Conservation (phyloP, 1,140 invertebrate species). For the Calephelis nemesis region DNA sequence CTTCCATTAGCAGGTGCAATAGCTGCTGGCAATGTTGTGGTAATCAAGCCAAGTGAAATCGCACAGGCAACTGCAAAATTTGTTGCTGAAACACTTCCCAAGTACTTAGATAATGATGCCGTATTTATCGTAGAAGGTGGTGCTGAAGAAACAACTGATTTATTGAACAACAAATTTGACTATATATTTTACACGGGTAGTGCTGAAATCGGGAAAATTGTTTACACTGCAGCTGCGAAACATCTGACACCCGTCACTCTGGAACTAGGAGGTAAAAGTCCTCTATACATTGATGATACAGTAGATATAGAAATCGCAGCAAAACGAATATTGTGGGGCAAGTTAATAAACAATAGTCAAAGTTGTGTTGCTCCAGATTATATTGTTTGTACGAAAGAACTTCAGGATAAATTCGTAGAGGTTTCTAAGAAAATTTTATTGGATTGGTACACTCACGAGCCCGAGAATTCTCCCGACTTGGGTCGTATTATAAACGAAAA, state of each 20-base stretch:
- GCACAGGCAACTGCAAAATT: constrained; percentile 85
- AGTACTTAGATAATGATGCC: constrained; percentile 93
- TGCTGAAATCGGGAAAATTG: constrained; percentile 90
- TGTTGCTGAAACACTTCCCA: constrained; percentile 89
- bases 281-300: constrained; percentile 91
- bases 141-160: constrained; percentile 88
- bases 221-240: constrained; percentile 94
- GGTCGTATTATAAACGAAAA: constrained; percentile 91
- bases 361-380: constrained; percentile 99
- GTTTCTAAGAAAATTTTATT: constrained; percentile 84
- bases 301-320: constrained; percentile 86
- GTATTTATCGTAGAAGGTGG: constrained; percentile 88
- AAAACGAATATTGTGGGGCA: constrained; percentile 96
- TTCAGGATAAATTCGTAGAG: constrained; percentile 85
- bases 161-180: constrained; percentile 95
- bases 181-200: constrained; percentile 99
- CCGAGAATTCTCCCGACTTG: constrained; percentile 89
- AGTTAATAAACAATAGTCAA: constrained; percentile 96
- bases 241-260: constrained; percentile 96
- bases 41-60: constrained; percentile 97
- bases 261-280: constrained; percentile 97
- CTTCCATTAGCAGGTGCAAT: constrained; percentile 90
- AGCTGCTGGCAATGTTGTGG: constrained; percentile 96
- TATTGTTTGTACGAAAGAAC: constrained; percentile 89
- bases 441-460: constrained; percentile 93